A percentile compares a stretch with the other conserved stretches of the same genome.
Evolutionary conservation across 2,888 invertebrate genomes (phyloP).

Genomic region (Conus canariensis): DNA sequence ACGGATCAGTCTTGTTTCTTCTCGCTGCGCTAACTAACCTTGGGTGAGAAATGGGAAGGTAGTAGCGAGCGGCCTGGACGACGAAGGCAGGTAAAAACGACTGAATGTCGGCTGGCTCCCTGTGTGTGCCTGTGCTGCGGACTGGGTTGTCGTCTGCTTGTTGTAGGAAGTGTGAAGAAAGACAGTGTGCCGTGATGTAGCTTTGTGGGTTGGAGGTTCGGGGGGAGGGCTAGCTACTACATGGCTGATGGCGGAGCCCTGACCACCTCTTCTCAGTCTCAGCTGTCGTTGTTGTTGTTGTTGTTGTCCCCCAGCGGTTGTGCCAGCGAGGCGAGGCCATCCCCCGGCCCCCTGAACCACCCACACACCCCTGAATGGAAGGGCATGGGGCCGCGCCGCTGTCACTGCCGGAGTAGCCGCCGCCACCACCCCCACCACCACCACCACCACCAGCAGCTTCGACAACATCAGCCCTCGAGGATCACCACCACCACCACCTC

Average conservation of each 20-base stretch:
- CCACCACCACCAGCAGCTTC: slow-evolving; percentile 18
- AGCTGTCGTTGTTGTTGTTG: slow-evolving; percentile 3
- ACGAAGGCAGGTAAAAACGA: no score
- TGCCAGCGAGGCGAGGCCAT: slow-evolving; percentile 44
- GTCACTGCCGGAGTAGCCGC: slow-evolving; percentile 43
- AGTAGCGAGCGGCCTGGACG: no score
- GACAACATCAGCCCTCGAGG: neutral
- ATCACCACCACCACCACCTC: neutral
- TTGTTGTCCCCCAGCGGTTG: slow-evolving; percentile 35
- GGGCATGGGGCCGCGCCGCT: slow-evolving; percentile 62
- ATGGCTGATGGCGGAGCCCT: neutral
- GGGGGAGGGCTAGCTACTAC: neutral
- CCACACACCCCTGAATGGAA: slow-evolving; percentile 59
- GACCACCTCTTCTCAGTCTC: neutral
- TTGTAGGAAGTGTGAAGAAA: no score
- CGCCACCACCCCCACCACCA: neutral
- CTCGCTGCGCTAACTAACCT: no score
- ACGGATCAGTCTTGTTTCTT: neutral
- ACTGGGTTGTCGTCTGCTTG: no score
- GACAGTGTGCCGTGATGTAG: neutral
- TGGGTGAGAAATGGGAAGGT: no score
- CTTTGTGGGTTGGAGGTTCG: neutral
- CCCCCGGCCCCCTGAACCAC: slow-evolving; percentile 49
- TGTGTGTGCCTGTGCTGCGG: no score
- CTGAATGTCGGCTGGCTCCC: no score